These are phyloP conservation scores for Drosophila ananassae DNA, from an alignment of 1,140 invertebrate genomes.

Conservation along the genomic window DNA sequence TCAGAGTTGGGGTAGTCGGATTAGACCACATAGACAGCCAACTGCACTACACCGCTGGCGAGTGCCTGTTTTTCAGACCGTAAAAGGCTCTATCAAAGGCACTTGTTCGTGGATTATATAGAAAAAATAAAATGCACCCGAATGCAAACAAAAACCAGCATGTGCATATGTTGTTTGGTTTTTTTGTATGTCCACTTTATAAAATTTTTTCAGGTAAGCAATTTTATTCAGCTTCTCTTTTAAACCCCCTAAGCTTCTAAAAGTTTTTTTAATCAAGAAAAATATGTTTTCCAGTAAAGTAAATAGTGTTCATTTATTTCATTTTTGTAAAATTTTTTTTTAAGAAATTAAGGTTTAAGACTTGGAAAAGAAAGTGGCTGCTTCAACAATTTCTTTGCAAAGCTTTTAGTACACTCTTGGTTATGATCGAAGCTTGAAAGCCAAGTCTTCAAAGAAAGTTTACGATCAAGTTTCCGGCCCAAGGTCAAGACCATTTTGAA, in stretches of 20 bases:
- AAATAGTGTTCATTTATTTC: neutral
- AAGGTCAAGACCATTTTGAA: neutral
- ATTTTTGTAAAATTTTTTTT: neutral
- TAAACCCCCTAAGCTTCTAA: neutral
- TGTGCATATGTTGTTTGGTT: neutral
- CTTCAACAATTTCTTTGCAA: neutral
- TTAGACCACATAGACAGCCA: slow-evolving; percentile 31
- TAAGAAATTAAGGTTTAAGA: slow-evolving; percentile 1
- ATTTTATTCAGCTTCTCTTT: neutral
- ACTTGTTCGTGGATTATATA: slow-evolving; percentile 16
- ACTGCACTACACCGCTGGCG: slow-evolving; percentile 3
- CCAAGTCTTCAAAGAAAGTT: slow-evolving; percentile 12
- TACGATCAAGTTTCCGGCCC: neutral
- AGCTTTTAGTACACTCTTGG: slow-evolving; percentile 23
- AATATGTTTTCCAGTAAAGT: neutral
- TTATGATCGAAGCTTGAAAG: neutral
- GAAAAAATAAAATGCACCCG: slow-evolving; percentile 1
- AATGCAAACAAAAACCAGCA: neutral
- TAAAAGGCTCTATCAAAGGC: slow-evolving; percentile 63
- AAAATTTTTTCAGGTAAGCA: neutral
- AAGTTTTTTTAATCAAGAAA: neutral
- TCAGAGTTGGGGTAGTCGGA: slow-evolving; percentile 17
- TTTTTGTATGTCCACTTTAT: neutral
- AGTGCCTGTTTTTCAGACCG: slow-evolving; percentile 52
- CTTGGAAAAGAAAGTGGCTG: slow-evolving; percentile 6